Percentiles rank a stretch among this genome's conserved stretches.
These are phyloP conservation scores for Carcinoscorpius rotundicauda DNA, from an alignment of 1,140 invertebrate species.

Conservation along the genomic window DNA sequence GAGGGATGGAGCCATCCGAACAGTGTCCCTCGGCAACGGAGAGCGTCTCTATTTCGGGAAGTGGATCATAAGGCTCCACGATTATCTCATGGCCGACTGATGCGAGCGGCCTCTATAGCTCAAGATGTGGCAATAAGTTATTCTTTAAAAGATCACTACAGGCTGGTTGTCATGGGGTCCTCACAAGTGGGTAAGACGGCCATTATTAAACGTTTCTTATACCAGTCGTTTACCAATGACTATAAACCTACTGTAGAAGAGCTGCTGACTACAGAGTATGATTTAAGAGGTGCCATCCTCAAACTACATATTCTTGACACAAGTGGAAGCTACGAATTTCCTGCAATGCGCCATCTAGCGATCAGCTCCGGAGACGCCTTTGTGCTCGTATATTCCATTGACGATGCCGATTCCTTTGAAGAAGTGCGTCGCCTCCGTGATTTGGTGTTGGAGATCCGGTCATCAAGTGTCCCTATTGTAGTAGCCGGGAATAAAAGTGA, in stretches of 20 bases:
- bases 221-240: constrained; percentile 28
- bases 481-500: constrained; percentile 79
- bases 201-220: constrained; percentile 80
- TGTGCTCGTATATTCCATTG: constrained; percentile 20
- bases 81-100: too few relatives aligned
- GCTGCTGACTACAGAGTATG: constrained; percentile 78
- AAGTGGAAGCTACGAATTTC: constrained; percentile 63
- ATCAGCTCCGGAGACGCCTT: constrained; percentile 54
- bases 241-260: constrained; percentile 81
- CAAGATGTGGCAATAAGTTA: too few relatives aligned
- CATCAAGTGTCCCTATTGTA: constrained; percentile 49
- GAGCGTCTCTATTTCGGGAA: too few relatives aligned
- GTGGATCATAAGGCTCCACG: too few relatives aligned
- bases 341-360: constrained; percentile 78
- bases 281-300: constrained; percentile 46
- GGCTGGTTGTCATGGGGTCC: constrained; percentile 77
- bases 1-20: too few relatives aligned
- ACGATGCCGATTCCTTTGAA: constrained; percentile 22
- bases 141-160: constrained; percentile 46
- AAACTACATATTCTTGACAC: constrained; percentile 79
- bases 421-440: constrained; percentile 16
- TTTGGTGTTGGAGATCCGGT: constrained; percentile 9
- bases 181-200: constrained; percentile 85
- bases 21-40: too few relatives aligned
- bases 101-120: too few relatives aligned